These are phyloP conservation scores for Spisula solida DNA, from an alignment of 2,888 invertebrate species.

Conservation along the genomic window DNA sequence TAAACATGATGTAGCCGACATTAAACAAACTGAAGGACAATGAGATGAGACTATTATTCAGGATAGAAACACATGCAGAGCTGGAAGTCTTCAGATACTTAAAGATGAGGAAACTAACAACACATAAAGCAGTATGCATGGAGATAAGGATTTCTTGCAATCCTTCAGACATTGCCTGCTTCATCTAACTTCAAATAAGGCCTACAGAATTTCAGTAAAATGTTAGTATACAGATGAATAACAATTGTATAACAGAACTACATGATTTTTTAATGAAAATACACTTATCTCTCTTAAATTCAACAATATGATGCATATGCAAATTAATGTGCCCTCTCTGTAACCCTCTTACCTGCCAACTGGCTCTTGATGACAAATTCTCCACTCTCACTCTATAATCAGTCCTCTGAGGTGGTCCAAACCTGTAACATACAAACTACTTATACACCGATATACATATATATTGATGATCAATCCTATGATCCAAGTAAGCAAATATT, in stretches of 20 bases:
- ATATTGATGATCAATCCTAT: too few relatives aligned
- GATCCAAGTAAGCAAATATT: too few relatives aligned
- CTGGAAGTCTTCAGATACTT: neutral
- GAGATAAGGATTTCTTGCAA: neutral
- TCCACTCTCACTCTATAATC: constrained; percentile 98
- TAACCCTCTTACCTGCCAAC: constrained; percentile 96
- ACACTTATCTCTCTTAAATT: neutral
- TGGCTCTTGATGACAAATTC: constrained; percentile 98
- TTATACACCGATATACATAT: too few relatives aligned
- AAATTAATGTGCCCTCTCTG: neutral
- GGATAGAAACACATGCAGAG: constrained; percentile 8
- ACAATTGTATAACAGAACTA: neutral
- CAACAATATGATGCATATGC: neutral
- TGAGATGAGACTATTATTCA: neutral
- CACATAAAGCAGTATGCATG: neutral
- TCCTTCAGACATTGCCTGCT: too few relatives aligned
- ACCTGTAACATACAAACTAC: constrained; percentile 90
- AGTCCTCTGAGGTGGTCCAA: constrained; percentile 94
- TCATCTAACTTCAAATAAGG: neutral
- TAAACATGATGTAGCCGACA: neutral
- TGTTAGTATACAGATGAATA: neutral
- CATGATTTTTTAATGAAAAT: neutral
- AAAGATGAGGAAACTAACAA: neutral
- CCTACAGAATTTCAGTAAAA: neutral
- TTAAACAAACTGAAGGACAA: neutral